A percentile compares a stretch with the other conserved stretches of the same genome.
phyloP scores from a whole-genome alignment of 2,888 invertebrate species.

The Idaea straminata region DNA sequence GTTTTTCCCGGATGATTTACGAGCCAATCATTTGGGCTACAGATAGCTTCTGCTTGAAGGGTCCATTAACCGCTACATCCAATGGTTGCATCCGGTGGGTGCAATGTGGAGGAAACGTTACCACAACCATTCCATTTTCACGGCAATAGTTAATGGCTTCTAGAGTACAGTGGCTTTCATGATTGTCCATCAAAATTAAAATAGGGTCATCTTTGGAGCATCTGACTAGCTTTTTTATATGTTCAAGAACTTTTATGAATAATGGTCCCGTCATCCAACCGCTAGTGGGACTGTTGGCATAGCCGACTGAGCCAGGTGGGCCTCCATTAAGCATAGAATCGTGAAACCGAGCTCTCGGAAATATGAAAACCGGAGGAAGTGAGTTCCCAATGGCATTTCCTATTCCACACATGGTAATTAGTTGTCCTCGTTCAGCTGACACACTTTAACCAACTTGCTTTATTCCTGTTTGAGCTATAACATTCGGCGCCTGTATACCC shows the following conservation, averaged over 20 bases:
- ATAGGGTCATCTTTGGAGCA: conserved; percentile 26
- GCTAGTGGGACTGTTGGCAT: conserved; percentile 33
- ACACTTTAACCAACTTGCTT: too few species aligned
- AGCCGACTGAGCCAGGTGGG: conserved; percentile 30
- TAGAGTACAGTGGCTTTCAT: conserved; percentile 21
- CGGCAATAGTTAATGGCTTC: conserved; percentile 19
- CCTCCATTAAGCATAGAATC: conserved; percentile 26
- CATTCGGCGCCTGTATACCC: too few species aligned
- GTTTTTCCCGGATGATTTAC: conserved; percentile 22
- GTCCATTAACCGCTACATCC: conserved; percentile 21
- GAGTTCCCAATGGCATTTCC: too few species aligned
- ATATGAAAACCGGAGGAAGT: too few species aligned
- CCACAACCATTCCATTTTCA: conserved; percentile 14
- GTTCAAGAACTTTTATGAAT: conserved; percentile 33
- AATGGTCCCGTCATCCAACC: conserved; percentile 38
- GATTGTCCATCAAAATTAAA: conserved; percentile 21
- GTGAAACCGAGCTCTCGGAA: conserved; percentile 25
- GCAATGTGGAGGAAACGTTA: conserved; percentile 24
- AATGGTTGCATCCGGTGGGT: conserved; percentile 22
- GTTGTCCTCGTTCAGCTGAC: too few species aligned
- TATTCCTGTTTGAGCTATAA: too few species aligned
- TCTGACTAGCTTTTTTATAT: conserved; percentile 21
- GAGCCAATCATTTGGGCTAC: conserved; percentile 22
- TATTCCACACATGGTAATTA: too few species aligned
- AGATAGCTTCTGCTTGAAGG: conserved; percentile 16